phyloP scores from a whole-genome alignment of 1,140 invertebrate species.

The Ruditapes philippinarum region DNA sequence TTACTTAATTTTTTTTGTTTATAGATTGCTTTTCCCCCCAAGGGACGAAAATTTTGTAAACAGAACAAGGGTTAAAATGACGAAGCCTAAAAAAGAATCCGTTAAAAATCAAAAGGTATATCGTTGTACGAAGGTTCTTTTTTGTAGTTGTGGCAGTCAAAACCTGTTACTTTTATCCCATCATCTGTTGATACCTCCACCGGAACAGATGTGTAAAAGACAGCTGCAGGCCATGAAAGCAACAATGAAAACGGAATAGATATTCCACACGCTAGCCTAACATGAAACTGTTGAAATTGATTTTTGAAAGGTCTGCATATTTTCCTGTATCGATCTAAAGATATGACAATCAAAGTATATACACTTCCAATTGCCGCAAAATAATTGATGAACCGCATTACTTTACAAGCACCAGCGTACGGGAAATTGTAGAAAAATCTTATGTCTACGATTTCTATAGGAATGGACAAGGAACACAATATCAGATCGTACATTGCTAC shows the following conservation, averaged over 20 bases:
- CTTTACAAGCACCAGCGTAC: conserved; percentile 61
- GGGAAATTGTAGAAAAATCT: conserved; percentile 68
- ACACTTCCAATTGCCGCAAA: conserved; percentile 67
- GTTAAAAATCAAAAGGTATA: conserved; percentile 38
- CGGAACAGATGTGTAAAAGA: conserved; percentile 31
- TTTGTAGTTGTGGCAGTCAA: conserved; percentile 46
- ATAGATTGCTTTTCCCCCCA: background rate
- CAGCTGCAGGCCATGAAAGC: conserved; percentile 27
- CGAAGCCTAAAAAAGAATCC: conserved; percentile 11
- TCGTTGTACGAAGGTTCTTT: background rate
- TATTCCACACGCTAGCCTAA: conserved; percentile 32
- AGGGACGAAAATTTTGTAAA: conserved; percentile 1
- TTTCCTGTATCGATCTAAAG: conserved; percentile 71
- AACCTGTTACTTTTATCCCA: background rate
- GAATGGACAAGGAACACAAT: conserved; percentile 69
- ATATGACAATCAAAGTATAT: conserved; percentile 69
- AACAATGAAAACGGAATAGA: background rate
- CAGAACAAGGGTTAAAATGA: background rate
- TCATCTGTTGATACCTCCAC: conserved; percentile 25
- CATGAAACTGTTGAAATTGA: conserved; percentile 43
- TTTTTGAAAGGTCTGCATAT: conserved; percentile 72
- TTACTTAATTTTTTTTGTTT: background rate
- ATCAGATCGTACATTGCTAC: conserved; percentile 74
- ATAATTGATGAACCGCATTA: conserved; percentile 64
- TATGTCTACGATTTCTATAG: conserved; percentile 74